These are phyloP conservation scores for Clinocottus analis DNA, from an alignment of 2,113 vertebrate genomes.

Conservation along the genomic window DNA sequence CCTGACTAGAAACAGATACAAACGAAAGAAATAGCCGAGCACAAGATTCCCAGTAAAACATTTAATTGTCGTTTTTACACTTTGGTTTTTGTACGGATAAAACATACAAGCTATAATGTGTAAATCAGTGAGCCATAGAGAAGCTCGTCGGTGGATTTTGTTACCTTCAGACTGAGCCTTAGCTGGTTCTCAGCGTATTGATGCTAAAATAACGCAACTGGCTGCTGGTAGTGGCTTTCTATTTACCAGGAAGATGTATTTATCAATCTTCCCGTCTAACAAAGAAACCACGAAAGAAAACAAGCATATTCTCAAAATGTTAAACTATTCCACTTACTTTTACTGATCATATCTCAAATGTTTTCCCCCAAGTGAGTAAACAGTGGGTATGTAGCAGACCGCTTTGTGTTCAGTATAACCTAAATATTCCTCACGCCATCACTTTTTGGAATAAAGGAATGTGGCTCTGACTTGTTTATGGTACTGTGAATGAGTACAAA, in stretches of 20 bases:
- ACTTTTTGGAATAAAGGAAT: slow-evolving; percentile 18
- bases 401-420: slow-evolving; percentile 10
- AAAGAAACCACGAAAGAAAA: background rate
- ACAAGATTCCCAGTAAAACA: too few species aligned
- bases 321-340: background rate
- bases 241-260: background rate
- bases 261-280: background rate
- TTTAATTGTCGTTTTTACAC: too few species aligned
- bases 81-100: too few species aligned
- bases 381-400: background rate
- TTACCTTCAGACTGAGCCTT: background rate
- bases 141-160: background rate
- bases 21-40: too few species aligned
- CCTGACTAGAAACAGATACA: too few species aligned
- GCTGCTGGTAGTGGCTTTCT: background rate
- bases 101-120: too few species aligned
- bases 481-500: slow-evolving; percentile 43
- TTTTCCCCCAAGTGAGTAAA: background rate
- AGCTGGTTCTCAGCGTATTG: background rate
- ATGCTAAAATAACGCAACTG: background rate
- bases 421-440: background rate
- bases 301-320: background rate
- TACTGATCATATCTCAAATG: background rate
- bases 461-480: slow-evolving; percentile 53
- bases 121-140: too few species aligned